Conservation (phyloP, 2,888 invertebrate species). For the Melanostoma mellinum region DNA sequence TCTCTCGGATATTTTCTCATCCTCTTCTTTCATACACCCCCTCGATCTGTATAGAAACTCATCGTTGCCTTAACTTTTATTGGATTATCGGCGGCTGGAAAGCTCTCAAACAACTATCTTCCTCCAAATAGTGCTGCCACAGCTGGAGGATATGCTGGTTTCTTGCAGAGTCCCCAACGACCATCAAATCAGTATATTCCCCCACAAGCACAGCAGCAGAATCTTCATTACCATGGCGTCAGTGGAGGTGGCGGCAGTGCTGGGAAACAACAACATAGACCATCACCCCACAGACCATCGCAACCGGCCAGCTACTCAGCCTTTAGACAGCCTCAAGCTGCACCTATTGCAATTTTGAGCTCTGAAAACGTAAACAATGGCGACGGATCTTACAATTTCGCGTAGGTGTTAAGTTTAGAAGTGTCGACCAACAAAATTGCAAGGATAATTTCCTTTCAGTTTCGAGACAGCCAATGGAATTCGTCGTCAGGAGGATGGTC, state of each 20-base stretch:
- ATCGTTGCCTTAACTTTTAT: slow-evolving; percentile 54
- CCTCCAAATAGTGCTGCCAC: slow-evolving; percentile 76
- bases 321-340: slow-evolving; percentile 80
- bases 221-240: slow-evolving; percentile 77
- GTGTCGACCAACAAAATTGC: background rate
- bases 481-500: slow-evolving; percentile 83
- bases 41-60: slow-evolving; percentile 44
- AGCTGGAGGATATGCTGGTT: slow-evolving; percentile 74
- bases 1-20: slow-evolving; percentile 8
- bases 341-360: slow-evolving; percentile 84
- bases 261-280: slow-evolving; percentile 48
- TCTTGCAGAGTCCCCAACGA: slow-evolving; percentile 73
- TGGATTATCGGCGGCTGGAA: slow-evolving; percentile 75
- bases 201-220: slow-evolving; percentile 73
- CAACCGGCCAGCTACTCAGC: slow-evolving; percentile 46
- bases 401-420: slow-evolving; percentile 80
- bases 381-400: slow-evolving; percentile 86
- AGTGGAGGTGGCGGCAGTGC: slow-evolving; percentile 74
- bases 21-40: slow-evolving; percentile 4
- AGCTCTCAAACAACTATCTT: slow-evolving; percentile 78
- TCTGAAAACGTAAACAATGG: slow-evolving; percentile 85
- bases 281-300: slow-evolving; percentile 11
- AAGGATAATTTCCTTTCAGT: slow-evolving; percentile 74
- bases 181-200: slow-evolving; percentile 76
- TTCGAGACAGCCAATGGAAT: slow-evolving; percentile 87